Conservation (phyloP, 2,888 invertebrate genomes). For the Branchellion lobata region DNA sequence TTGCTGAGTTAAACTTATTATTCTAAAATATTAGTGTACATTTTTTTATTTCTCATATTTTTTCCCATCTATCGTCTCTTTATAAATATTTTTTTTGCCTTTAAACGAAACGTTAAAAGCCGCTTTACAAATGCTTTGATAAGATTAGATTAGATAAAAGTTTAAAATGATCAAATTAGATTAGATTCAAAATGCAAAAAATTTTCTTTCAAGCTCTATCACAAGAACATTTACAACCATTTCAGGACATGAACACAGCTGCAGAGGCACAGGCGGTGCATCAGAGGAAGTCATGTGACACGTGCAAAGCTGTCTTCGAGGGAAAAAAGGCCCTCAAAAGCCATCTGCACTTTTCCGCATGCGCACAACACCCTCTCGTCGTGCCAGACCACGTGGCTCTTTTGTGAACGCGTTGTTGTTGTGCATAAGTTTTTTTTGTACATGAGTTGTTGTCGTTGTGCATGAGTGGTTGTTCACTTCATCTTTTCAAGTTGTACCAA, state of each 20-base stretch:
- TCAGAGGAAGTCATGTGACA: slow-evolving; percentile 24
- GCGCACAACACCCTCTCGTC: not conserved
- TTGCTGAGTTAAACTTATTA: no score
- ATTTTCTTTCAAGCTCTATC: no score
- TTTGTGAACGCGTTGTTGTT: not conserved
- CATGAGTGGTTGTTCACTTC: not conserved
- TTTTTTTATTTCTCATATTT: no score
- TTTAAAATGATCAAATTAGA: no score
- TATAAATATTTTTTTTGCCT: no score
- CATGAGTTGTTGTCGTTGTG: not conserved
- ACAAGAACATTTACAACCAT: not conserved
- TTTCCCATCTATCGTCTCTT: no score
- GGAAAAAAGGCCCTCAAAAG: not conserved
- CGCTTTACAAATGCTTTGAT: no score
- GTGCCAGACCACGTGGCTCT: not conserved
- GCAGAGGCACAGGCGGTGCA: slow-evolving; percentile 8
- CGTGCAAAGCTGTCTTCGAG: slow-evolving; percentile 13
- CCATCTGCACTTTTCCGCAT: slow-evolving; percentile 3
- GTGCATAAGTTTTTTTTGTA: not conserved
- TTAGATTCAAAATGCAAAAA: no score
- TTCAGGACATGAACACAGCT: slow-evolving; percentile 5
- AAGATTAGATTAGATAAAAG: no score
- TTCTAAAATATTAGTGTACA: no score
- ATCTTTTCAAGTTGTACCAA: no score
- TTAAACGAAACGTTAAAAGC: no score